Evolutionary conservation across 2,888 invertebrate genomes (phyloP).

Genomic region (Sphecodes monilicornis): DNA sequence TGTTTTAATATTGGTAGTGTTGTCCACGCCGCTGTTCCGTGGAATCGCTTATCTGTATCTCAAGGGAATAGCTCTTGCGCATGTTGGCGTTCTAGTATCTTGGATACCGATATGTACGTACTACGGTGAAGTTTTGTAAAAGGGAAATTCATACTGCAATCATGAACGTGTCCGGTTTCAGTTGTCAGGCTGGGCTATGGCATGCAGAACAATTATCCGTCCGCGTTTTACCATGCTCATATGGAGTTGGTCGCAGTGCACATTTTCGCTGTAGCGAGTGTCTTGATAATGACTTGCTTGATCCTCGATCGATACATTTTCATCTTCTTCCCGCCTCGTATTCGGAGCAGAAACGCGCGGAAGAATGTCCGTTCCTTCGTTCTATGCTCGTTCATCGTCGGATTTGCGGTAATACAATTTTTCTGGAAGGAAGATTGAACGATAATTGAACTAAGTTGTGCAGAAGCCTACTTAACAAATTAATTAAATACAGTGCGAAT

Average conservation of each 20-base stretch:
- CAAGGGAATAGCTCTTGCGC: conserved; percentile 59
- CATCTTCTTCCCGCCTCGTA: conserved; percentile 64
- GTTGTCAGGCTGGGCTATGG: conserved; percentile 59
- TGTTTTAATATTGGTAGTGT: conserved; percentile 50
- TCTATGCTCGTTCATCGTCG: conserved; percentile 61
- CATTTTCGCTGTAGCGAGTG: conserved; percentile 59
- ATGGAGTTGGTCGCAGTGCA: conserved; percentile 60
- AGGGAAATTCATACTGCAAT: background rate
- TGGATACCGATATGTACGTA: conserved; percentile 68
- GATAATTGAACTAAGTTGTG: background rate
- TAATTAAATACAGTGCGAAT: background rate
- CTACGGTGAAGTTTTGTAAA: background rate
- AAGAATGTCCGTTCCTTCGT: conserved; percentile 54
- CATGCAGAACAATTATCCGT: conserved; percentile 58
- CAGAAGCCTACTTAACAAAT: background rate
- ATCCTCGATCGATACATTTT: conserved; percentile 66
- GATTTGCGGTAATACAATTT: conserved; percentile 55
- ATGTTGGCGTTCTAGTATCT: conserved; percentile 57
- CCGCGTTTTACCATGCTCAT: conserved; percentile 63
- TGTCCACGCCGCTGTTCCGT: conserved; percentile 59
- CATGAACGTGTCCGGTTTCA: conserved; percentile 41
- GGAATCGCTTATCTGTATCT: conserved; percentile 63
- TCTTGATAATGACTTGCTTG: conserved; percentile 63
- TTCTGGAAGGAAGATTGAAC: background rate
- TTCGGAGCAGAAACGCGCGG: conserved; percentile 60